Evolutionary conservation across 2,113 vertebrate species (phyloP), one percentile per base, ranked within the genome.

Genomic region (Cichladusa arquata): DNA sequence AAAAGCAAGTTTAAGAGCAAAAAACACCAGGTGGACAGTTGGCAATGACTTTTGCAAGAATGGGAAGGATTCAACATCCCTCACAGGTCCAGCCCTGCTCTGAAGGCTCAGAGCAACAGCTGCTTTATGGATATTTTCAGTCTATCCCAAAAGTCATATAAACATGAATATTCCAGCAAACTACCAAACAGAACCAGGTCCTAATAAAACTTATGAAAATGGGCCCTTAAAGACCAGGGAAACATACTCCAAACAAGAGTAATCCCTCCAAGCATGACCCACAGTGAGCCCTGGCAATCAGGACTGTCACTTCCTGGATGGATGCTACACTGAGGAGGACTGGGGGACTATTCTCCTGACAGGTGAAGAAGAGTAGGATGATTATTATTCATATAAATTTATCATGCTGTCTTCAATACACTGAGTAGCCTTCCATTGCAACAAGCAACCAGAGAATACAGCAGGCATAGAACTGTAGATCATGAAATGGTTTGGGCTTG

Each of bases 11-110:
- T 66, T 33, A 53, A 70, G 80, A 54, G 12, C 28, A n/a, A 89
- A 66, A 58, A 40, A 18, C 2, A 26, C 1, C 20, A 64, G 3
- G 0, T 28, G 20, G 31, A 34, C 16, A 66, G 14, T 0, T 40
- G 38, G 51, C 51, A 51, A 28, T 4, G 10, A 60, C 5, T 33
- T 45, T 26, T 19, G 23, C 22, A 42, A 18, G 9, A 17, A 26
- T 13, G 12, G 34, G 65, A 66, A 50, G 22, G 45, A 53, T 31
- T n/a, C 2, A 11, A 19, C 22, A 34, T 3, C 19, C 23, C 19
- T n/a, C 17, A 14, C 6, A 38, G 58, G 14, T 12, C 24, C n/a
- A 72, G 45, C 17, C 23, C 57, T 29, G 33, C 19, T 24, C 77
- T 33, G 25, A 73, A n/a, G 29, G 26, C 36, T 70, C 60, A 36